phyloP scores from a whole-genome alignment of 2,113 vertebrate species.

The Parus major region DNA sequence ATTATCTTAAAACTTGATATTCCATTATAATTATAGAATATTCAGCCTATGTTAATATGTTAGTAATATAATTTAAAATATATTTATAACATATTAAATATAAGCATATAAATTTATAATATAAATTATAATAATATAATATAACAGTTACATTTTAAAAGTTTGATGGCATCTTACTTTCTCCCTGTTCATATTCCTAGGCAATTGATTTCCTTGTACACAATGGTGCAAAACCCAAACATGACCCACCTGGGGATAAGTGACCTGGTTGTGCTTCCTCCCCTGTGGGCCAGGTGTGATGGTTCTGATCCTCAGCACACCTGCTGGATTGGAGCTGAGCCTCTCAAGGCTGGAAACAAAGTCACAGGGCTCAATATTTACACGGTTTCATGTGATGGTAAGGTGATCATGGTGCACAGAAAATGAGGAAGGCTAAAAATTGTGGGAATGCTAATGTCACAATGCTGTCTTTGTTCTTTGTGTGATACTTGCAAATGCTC shows the following conservation, averaged over 20 bases:
- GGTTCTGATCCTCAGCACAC: slow-evolving; percentile 82
- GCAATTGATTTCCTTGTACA: slow-evolving; percentile 88
- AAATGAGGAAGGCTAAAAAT: not conserved
- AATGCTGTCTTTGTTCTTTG: not conserved
- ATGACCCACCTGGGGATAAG: slow-evolving; percentile 60
- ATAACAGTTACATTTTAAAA: no score
- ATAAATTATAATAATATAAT: no score
- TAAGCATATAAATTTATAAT: no score
- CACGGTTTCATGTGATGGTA: slow-evolving; percentile 83
- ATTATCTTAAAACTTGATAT: not conserved
- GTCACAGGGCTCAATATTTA: slow-evolving; percentile 81
- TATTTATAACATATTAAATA: no score
- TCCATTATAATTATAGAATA: not conserved
- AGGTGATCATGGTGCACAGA: not conserved
- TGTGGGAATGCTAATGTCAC: not conserved
- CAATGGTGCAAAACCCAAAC: slow-evolving; percentile 85
- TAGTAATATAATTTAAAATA: not conserved
- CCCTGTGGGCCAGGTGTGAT: slow-evolving; percentile 92
- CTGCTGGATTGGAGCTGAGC: slow-evolving; percentile 89
- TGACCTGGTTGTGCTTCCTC: slow-evolving; percentile 65
- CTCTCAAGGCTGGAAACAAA: slow-evolving; percentile 63
- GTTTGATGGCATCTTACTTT: not conserved
- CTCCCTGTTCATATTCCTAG: slow-evolving; percentile 58
- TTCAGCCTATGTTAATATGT: not conserved
- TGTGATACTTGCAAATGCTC: not conserved